Evolutionary conservation across 2,797 vertebrate genomes (phyloP).

Genomic region (Merluccius polli): DNA sequence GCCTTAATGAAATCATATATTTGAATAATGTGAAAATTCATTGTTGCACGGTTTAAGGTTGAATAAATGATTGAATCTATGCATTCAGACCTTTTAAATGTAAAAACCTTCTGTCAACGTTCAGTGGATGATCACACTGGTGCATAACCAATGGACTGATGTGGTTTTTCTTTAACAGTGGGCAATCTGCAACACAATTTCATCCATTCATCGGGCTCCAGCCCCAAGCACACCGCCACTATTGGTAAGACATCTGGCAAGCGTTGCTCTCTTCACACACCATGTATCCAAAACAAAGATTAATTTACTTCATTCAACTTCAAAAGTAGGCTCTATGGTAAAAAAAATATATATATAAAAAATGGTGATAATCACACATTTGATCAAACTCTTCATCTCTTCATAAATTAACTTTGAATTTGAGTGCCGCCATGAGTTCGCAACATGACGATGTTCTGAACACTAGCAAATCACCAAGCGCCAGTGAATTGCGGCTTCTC

Average conservation of each 20-base stretch:
- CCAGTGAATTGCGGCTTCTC: background rate
- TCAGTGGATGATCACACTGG: background rate
- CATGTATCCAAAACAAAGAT: constrained; percentile 40
- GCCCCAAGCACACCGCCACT: constrained; percentile 84
- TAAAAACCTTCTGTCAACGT: background rate
- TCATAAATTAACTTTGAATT: background rate
- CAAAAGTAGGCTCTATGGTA: background rate
- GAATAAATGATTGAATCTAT: background rate
- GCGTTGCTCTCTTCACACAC: constrained; percentile 35
- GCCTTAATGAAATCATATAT: background rate
- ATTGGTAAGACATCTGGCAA: constrained; percentile 65
- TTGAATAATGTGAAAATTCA: background rate
- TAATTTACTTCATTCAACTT: constrained; percentile 52
- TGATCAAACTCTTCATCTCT: background rate
- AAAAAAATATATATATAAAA: background rate
- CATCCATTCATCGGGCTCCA: constrained; percentile 82
- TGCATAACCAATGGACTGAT: constrained; percentile 45
- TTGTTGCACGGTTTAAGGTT: background rate
- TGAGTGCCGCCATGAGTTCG: background rate
- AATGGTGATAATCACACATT: background rate
- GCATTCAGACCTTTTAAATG: background rate
- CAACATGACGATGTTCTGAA: background rate
- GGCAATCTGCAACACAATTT: constrained; percentile 88
- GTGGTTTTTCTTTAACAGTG: constrained; percentile 74
- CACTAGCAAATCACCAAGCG: background rate